phyloP scores from a whole-genome alignment of 2,888 invertebrate species.

The Heliconius erato region DNA sequence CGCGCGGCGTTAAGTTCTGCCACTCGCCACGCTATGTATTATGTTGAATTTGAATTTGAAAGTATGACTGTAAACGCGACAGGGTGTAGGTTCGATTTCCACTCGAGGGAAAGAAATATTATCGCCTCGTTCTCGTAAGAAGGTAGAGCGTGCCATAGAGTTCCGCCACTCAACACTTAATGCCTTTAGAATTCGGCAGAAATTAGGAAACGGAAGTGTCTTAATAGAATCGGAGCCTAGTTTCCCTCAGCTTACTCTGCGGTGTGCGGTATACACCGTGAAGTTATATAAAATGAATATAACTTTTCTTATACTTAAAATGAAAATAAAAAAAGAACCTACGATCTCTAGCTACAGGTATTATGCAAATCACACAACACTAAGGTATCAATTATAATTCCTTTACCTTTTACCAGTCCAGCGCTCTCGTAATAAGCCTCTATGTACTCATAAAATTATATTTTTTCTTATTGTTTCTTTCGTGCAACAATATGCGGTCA shows the following conservation, averaged over 20 bases:
- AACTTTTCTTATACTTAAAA: not conserved
- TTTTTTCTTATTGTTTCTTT: conserved; percentile 15
- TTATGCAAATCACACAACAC: not conserved
- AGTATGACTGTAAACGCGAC: no score
- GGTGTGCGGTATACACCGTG: not conserved
- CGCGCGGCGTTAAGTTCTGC: no score
- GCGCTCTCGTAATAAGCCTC: not conserved
- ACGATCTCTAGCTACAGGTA: not conserved
- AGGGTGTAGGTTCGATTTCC: no score
- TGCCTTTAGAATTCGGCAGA: no score
- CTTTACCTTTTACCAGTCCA: not conserved
- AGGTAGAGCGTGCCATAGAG: no score
- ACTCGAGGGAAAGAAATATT: no score
- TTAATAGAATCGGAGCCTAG: not conserved
- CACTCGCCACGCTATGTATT: no score
- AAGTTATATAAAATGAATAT: not conserved
- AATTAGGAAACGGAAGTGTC: not conserved
- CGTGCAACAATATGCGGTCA: conserved; percentile 48
- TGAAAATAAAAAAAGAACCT: not conserved
- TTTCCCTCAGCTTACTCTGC: not conserved
- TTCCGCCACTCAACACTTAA: no score
- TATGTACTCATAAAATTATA: not conserved
- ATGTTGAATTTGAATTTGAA: no score
- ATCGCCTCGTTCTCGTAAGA: no score
- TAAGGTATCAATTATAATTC: not conserved